phyloP scores from a whole-genome alignment of 2,797 vertebrate genomes.

The Xyrichtys novacula region DNA sequence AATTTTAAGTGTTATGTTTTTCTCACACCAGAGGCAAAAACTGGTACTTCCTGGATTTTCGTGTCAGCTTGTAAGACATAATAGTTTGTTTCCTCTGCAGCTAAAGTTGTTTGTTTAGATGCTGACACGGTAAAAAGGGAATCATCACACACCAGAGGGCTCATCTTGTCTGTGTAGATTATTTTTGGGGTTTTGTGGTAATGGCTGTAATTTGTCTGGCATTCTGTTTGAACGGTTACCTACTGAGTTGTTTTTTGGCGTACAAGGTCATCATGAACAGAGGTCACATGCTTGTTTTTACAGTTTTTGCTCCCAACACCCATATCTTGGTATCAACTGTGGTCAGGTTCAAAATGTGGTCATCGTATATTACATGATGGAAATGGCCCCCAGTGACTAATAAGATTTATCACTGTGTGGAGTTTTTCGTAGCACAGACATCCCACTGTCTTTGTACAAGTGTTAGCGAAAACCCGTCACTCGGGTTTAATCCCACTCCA shows the following conservation, averaged over 20 bases:
- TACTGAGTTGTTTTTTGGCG: constrained; percentile 25
- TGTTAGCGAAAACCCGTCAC: neutral
- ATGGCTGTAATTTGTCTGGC: constrained; percentile 15
- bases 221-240: constrained; percentile 41
- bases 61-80: neutral
- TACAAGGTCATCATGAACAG: constrained; percentile 18
- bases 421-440: neutral
- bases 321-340: constrained; percentile 3
- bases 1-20: neutral
- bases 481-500: neutral
- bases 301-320: constrained; percentile 20
- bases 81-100: constrained; percentile 1
- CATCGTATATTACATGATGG: neutral
- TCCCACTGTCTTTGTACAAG: neutral
- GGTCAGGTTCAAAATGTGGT: neutral
- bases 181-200: neutral
- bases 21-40: constrained; percentile 1
- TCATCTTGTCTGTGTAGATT: constrained; percentile 11
- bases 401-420: neutral
- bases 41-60: neutral
- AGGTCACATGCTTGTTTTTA: constrained; percentile 33
- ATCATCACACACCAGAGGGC: constrained; percentile 12
- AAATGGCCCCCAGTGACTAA: neutral
- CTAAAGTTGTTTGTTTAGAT: neutral
- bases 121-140: constrained; percentile 7